A percentile compares a stretch with the other conserved stretches of the same genome.
Evolutionary conservation across 2,888 invertebrate genomes (phyloP).

Genomic region (Bombylius discolor): DNA sequence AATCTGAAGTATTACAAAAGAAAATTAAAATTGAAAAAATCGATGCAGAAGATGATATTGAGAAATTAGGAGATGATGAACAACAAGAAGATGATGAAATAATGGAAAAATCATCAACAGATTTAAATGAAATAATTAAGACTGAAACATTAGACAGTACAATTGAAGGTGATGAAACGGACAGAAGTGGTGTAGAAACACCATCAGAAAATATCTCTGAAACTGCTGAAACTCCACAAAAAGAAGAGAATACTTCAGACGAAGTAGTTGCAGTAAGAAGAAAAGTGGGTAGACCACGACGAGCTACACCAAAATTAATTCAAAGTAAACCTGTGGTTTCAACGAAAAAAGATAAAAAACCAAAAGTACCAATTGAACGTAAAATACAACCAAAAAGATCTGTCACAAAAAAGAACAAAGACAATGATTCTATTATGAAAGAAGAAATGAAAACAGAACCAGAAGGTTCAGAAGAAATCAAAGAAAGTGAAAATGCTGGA

Average conservation of each 20-base stretch:
- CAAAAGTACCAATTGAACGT: background rate
- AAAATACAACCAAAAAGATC: background rate
- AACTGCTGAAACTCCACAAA: slow-evolving; percentile 1
- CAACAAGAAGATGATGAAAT: background rate
- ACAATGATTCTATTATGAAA: background rate
- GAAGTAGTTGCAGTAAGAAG: background rate
- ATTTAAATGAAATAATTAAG: background rate
- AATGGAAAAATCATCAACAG: background rate
- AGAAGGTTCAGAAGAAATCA: background rate
- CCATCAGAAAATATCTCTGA: background rate
- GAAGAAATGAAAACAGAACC: slow-evolving; percentile 18
- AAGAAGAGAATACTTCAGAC: background rate
- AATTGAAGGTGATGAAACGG: background rate
- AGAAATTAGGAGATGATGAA: slow-evolving; percentile 39
- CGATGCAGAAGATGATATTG: slow-evolving; percentile 39
- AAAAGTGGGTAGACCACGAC: background rate
- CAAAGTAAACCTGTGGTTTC: background rate
- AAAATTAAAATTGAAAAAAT: slow-evolving; percentile 2
- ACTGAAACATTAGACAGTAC: background rate
- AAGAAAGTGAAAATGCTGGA: background rate
- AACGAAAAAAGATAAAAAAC: background rate
- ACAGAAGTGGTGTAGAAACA: background rate
- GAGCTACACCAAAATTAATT: background rate
- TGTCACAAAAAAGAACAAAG: background rate
- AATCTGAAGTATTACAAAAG: background rate